phyloP scores from a whole-genome alignment of 2,113 vertebrate species.

The Astur gentilis region DNA sequence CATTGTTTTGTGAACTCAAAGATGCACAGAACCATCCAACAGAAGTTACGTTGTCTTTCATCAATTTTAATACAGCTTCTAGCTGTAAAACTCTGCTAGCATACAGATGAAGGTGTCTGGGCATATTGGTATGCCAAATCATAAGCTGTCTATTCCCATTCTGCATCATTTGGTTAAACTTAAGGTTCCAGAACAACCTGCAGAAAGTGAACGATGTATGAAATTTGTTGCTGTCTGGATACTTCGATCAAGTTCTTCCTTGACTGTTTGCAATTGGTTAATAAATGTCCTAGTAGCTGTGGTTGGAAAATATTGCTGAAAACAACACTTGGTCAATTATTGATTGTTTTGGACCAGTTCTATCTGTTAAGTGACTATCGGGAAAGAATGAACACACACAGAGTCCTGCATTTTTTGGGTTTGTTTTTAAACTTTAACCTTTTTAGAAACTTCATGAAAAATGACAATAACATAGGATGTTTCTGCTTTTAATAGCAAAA shows the following conservation, averaged over 20 bases:
- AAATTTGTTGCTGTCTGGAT: slow-evolving; percentile 10
- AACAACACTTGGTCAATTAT: neutral
- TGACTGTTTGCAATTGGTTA: neutral
- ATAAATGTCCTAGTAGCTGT: neutral
- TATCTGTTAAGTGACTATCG: neutral
- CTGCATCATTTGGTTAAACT: neutral
- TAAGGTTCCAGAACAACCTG: slow-evolving; percentile 55
- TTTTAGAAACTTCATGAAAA: neutral
- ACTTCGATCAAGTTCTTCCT: neutral
- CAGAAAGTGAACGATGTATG: slow-evolving; percentile 19
- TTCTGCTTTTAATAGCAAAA: neutral
- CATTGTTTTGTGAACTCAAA: neutral
- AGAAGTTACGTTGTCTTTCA: slow-evolving; percentile 2
- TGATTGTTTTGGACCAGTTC: neutral
- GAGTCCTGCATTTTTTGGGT: neutral
- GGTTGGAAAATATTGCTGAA: neutral
- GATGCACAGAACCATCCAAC: neutral
- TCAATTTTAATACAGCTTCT: slow-evolving; percentile 50
- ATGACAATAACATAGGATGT: neutral
- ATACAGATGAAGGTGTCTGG: slow-evolving; percentile 64
- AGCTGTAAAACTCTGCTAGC: slow-evolving; percentile 27
- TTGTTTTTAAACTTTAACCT: neutral
- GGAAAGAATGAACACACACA: neutral
- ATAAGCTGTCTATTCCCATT: slow-evolving; percentile 24
- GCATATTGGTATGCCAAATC: slow-evolving; percentile 24